These are phyloP conservation scores for Ammodytes marinus DNA, from an alignment of 2,113 vertebrate species.

Conservation along the genomic window DNA sequence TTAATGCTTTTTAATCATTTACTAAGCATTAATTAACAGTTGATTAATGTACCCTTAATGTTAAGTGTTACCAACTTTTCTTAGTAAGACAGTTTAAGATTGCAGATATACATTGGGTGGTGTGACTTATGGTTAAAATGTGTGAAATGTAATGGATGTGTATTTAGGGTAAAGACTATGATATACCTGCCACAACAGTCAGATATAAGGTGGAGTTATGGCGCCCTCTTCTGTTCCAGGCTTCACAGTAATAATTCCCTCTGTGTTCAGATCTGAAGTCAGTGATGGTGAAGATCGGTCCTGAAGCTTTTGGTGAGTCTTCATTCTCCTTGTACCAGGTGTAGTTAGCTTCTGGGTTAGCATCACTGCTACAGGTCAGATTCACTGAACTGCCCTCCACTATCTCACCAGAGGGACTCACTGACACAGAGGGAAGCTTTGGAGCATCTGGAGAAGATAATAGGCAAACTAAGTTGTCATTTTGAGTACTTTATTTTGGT, in stretches of 20 bases:
- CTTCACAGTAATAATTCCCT: conserved; percentile 31
- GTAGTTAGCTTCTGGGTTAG: conserved; percentile 35
- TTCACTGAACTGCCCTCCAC: conserved; percentile 28
- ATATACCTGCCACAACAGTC: not conserved
- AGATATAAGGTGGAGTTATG: not conserved
- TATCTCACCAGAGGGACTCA: conserved; percentile 3
- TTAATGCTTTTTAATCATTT: no score
- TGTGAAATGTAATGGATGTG: no score
- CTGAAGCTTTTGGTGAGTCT: not conserved
- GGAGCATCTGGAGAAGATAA: conserved; percentile 30
- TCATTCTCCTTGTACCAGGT: conserved; percentile 43
- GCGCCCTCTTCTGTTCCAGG: not conserved
- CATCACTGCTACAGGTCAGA: conserved; percentile 39
- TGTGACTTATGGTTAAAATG: no score
- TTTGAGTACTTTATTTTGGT: no score
- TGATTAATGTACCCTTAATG: no score
- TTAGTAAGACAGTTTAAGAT: no score
- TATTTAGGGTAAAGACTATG: not conserved
- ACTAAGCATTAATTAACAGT: no score
- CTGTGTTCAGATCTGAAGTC: not conserved
- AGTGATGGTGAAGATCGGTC: conserved; percentile 11
- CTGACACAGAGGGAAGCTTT: conserved; percentile 3
- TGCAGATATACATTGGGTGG: no score
- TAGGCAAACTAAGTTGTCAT: no score
- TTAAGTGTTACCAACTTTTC: no score